These are phyloP conservation scores for Unio pictorum DNA, from an alignment of 2,888 invertebrate species.

Conservation along the genomic window DNA sequence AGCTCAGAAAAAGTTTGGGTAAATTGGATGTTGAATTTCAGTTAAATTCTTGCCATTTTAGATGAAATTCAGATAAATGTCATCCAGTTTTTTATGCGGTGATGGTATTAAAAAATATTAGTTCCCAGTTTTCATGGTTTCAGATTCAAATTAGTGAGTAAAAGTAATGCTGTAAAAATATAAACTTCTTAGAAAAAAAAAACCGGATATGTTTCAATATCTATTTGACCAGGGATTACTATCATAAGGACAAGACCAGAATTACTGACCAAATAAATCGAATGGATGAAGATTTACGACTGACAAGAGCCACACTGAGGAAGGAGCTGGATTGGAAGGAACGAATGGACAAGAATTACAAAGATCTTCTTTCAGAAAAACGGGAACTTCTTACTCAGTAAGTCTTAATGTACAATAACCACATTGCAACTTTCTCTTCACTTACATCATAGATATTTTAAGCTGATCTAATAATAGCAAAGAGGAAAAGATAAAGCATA, in stretches of 20 bases:
- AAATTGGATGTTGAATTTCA: too few species aligned
- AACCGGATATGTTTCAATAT: too few species aligned
- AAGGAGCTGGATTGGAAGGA: conserved; percentile 64
- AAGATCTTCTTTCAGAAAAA: conserved; percentile 58
- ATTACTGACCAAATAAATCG: conserved; percentile 57
- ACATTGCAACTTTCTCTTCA: too few species aligned
- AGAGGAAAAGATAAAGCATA: too few species aligned
- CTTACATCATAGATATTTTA: too few species aligned
- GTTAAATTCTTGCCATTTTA: too few species aligned
- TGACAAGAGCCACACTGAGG: conserved; percentile 52
- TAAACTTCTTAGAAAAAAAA: too few species aligned
- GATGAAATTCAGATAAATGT: too few species aligned
- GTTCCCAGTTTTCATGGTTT: background rate
- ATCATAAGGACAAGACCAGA: conserved; percentile 51
- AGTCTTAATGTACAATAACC: conserved; percentile 21
- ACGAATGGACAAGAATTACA: conserved; percentile 62
- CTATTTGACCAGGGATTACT: conserved; percentile 55
- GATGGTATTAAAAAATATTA: background rate
- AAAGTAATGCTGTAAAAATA: background rate
- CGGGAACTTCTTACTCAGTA: conserved; percentile 65
- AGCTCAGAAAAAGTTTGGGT: too few species aligned
- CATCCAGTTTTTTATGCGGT: too few species aligned
- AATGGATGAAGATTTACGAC: conserved; percentile 57
- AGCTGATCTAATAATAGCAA: too few species aligned
- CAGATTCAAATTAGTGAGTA: background rate